phyloP scores from a whole-genome alignment of 2,113 vertebrate species.

The Platichthys flesus region DNA sequence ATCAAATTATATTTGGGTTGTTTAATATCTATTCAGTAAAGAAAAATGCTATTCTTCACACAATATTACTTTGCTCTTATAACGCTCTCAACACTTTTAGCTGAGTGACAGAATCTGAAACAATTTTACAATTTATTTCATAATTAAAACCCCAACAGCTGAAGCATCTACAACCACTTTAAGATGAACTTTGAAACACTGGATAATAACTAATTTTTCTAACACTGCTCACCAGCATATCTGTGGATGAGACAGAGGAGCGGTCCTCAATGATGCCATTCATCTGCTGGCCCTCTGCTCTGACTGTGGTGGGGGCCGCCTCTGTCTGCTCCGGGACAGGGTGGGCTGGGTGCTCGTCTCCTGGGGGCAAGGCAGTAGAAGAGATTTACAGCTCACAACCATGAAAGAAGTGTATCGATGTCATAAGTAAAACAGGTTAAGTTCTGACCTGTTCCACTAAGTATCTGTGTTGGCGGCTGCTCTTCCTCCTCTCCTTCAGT shows the following conservation, averaged over 20 bases:
- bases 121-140: too few species aligned
- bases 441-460: constrained; percentile 38
- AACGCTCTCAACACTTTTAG: too few species aligned
- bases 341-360: constrained; percentile 49
- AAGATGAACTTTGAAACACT: background rate
- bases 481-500: constrained; percentile 50
- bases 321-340: constrained; percentile 67
- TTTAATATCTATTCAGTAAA: background rate
- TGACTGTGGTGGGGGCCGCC: constrained; percentile 64
- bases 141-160: too few species aligned
- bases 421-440: background rate
- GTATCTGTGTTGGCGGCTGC: constrained; percentile 24
- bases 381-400: background rate
- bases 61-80: too few species aligned
- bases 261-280: constrained; percentile 95
- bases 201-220: too few species aligned
- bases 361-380: constrained; percentile 31
- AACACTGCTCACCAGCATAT: constrained; percentile 88
- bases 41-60: background rate
- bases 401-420: background rate
- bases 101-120: too few species aligned
- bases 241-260: constrained; percentile 91
- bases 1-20: too few species aligned
- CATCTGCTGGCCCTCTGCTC: constrained; percentile 85
- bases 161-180: background rate